These are phyloP conservation scores for Sternotherus odoratus DNA, from an alignment of 2,797 vertebrate species.

Conservation along the genomic window DNA sequence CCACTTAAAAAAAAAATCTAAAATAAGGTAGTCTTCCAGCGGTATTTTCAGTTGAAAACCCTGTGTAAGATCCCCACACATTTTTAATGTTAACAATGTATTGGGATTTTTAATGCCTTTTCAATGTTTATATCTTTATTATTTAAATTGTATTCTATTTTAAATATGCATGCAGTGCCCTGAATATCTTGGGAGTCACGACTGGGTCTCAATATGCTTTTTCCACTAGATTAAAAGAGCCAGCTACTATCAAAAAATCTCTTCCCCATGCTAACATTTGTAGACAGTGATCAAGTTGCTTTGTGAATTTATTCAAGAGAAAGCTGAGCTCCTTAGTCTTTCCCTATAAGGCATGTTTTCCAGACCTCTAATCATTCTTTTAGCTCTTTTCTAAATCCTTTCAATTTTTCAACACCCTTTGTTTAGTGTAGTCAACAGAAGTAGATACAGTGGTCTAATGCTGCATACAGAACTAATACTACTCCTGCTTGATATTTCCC, in stretches of 20 bases:
- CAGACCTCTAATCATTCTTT: neutral
- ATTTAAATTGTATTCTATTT: neutral
- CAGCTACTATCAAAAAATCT: neutral
- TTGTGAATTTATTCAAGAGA: neutral
- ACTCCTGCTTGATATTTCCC: neutral
- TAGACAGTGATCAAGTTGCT: neutral
- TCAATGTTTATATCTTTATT: neutral
- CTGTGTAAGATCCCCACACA: rapidly evolving
- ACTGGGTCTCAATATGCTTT: neutral
- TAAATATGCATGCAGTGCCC: neutral
- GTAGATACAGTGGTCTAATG: neutral
- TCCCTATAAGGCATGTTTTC: neutral
- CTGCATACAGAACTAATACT: neutral
- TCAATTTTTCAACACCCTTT: neutral
- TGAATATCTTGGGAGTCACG: neutral
- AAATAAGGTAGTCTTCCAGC: neutral
- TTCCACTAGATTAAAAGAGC: neutral
- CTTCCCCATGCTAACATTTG: neutral
- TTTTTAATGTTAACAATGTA: neutral
- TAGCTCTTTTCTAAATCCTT: neutral
- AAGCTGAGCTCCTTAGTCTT: neutral
- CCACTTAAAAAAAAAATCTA: neutral
- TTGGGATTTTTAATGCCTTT: neutral
- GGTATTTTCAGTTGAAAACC: neutral
- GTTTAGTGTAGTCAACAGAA: neutral